Percentiles rank a stretch among this genome's conserved stretches.
These are phyloP conservation scores for Ameiurus melas DNA, from an alignment of 2,113 vertebrate species.

Conservation along the genomic window DNA sequence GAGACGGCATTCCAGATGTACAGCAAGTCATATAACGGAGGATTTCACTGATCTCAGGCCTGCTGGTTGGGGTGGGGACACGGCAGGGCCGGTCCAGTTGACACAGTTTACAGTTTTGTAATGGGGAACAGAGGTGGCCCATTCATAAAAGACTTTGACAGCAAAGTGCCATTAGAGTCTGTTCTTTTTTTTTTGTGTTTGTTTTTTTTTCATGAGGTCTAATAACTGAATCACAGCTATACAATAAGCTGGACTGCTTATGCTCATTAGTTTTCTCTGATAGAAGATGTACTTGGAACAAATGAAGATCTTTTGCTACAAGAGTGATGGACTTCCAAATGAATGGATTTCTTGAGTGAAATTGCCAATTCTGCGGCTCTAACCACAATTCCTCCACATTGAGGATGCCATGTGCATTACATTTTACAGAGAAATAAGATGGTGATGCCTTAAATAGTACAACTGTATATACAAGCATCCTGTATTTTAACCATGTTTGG, in stretches of 20 bases:
- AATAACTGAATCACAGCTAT: constrained; percentile 24
- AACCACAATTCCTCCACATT: constrained; percentile 46
- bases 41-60: constrained; percentile 79
- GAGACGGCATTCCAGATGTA: constrained; percentile 87
- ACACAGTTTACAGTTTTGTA: constrained; percentile 40
- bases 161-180: constrained; percentile 13
- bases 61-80: constrained; percentile 46
- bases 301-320: constrained; percentile 21
- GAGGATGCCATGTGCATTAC: constrained; percentile 41
- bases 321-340: neutral
- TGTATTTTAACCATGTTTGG: constrained; percentile 50
- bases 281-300: constrained; percentile 15
- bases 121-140: constrained; percentile 7
- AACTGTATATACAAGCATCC: constrained; percentile 36
- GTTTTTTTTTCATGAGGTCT: neutral
- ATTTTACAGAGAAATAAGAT: constrained; percentile 53
- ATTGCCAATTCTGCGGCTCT: constrained; percentile 41
- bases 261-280: constrained; percentile 8
- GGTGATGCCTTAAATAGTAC: constrained; percentile 55
- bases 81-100: constrained; percentile 71
- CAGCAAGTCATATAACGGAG: constrained; percentile 87
- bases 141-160: constrained; percentile 26
- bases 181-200: no score
- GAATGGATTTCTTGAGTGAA: constrained; percentile 26
- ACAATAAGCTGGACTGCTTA: constrained; percentile 2